These are phyloP conservation scores for Empis livida DNA, from an alignment of 2,888 invertebrate species.

Conservation along the genomic window DNA sequence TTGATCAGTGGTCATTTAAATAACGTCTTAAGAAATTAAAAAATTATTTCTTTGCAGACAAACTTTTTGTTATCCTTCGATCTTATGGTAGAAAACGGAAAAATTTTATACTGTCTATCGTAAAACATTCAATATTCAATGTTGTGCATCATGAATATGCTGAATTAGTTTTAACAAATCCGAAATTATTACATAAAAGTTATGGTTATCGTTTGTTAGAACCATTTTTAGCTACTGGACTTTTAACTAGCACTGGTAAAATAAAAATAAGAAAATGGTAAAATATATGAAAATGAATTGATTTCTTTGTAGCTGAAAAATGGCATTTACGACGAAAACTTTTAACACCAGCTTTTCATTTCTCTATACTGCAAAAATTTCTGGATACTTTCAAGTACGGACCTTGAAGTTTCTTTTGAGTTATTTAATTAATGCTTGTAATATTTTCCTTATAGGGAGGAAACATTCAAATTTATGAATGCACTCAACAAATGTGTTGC, in stretches of 20 bases:
- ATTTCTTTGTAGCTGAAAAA: conserved; percentile 30
- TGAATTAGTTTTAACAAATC: conserved; percentile 40
- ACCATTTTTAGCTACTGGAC: conserved; percentile 40
- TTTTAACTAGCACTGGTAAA: conserved; percentile 36
- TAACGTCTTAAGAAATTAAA: too few species aligned
- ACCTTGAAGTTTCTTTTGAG: too few species aligned
- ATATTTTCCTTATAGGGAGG: conserved; percentile 21
- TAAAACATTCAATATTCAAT: conserved; percentile 23
- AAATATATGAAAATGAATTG: background rate
- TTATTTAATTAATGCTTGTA: too few species aligned
- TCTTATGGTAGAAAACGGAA: too few species aligned
- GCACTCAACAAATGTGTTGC: conserved; percentile 19
- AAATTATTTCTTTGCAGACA: too few species aligned
- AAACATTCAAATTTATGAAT: conserved; percentile 27
- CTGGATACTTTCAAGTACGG: conserved; percentile 26
- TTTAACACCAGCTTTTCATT: conserved; percentile 53
- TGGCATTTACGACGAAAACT: conserved; percentile 48
- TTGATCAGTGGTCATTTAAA: too few species aligned
- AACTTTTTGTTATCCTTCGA: too few species aligned
- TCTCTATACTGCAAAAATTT: conserved; percentile 42
- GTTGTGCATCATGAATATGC: conserved; percentile 39
- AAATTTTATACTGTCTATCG: conserved; percentile 19
- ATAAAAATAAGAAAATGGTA: background rate
- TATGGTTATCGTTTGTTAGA: conserved; percentile 35
- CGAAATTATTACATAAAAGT: conserved; percentile 40